Evolutionary conservation across 2,888 invertebrate species (phyloP), one percentile per base, ranked within the genome.

Genomic region (Pyralis farinalis): DNA sequence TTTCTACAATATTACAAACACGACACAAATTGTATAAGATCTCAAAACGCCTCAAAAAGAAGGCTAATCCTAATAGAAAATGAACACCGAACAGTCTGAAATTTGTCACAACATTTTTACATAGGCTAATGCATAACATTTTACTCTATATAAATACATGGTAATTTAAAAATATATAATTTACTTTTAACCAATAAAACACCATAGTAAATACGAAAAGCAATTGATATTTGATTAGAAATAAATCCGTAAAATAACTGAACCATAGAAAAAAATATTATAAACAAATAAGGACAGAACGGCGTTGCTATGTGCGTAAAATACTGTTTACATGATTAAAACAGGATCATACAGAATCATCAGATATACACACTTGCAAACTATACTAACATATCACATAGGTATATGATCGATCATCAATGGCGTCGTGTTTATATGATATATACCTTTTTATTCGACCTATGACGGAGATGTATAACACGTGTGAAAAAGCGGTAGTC

Each of bases 1-100:
- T 25, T 25, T 25, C 25, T 21, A 35, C 22, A 32, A 28, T 10
- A 30, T 21, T 42, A 36, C 38, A 46, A 58, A 44, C 37, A 47
- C 37, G 42, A 41, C 50, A 51, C 45, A 46, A 49, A 47, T 47
- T 39, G 37, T 41, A 52, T 45, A 53, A 62, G 55, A 62, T 55
- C 42, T 43, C 34, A 37, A 45, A 37, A 40, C 44, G 38, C 60
- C 55, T 54, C 52, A 54, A 60, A 25, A 53, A 64, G 34, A 40
- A 43, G 46, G 51, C 51, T 44, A 42, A 49, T 41, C 43, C 59
- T 52, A 63, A 37, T 52, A 46, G 57, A 25, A 61, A 71, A 63
- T 71, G 70, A 75, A 75, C 76, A 75, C 73, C 49, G 51, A 55
- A 46, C 35, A 52, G 46, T 52, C 49, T 40, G 40, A 37, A 40